These are phyloP conservation scores for Dipodomys spectabilis DNA, from an alignment of 2,113 vertebrate species.

Conservation along the genomic window DNA sequence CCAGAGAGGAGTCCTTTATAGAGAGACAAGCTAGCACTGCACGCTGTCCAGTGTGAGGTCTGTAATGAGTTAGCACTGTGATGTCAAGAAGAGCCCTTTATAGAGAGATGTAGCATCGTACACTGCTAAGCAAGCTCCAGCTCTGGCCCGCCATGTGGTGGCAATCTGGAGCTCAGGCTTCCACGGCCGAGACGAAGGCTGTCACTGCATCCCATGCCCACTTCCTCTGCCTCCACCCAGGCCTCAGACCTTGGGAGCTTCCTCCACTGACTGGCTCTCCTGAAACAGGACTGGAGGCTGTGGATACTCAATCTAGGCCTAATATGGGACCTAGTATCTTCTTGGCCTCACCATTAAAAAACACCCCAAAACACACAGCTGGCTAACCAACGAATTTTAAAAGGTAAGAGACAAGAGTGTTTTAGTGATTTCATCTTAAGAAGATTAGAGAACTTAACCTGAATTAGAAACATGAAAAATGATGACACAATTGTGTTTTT, in stretches of 20 bases:
- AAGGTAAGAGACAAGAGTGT: background rate
- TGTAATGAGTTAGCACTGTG: no score
- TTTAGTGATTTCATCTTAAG: background rate
- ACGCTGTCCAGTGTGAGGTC: accelerated
- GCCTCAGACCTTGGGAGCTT: background rate
- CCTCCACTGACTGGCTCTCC: background rate
- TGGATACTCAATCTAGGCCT: background rate
- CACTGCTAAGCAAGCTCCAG: no score
- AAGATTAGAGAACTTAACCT: background rate
- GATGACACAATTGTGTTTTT: background rate
- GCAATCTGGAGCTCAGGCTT: background rate
- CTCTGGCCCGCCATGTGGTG: background rate
- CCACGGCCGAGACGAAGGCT: background rate
- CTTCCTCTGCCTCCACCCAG: background rate
- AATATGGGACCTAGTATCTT: background rate
- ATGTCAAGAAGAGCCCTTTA: no score
- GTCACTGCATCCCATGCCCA: background rate
- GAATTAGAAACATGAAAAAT: background rate
- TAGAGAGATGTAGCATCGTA: no score
- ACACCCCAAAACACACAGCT: background rate
- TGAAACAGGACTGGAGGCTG: background rate
- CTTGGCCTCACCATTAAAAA: background rate
- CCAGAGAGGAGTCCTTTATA: background rate
- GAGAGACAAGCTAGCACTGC: background rate
- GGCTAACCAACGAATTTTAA: background rate